phyloP scores from a whole-genome alignment of 2,888 invertebrate genomes.

The Nesidiocoris tenuis region DNA sequence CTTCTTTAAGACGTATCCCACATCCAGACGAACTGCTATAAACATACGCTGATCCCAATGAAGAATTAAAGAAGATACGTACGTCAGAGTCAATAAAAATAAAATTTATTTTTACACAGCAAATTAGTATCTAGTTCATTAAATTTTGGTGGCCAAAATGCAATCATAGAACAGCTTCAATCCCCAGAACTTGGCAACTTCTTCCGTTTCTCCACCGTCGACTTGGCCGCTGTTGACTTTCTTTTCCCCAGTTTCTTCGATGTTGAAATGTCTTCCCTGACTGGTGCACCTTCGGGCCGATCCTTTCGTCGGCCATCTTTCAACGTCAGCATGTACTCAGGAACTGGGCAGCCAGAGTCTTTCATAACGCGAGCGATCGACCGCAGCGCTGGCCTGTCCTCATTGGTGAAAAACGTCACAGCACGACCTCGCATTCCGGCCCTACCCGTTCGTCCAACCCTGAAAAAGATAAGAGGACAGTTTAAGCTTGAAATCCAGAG shows the following conservation, averaged over 20 bases:
- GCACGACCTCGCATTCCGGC: slow-evolving; percentile 87
- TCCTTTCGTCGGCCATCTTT: slow-evolving; percentile 67
- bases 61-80: too few species aligned
- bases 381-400: slow-evolving; percentile 81
- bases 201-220: background rate
- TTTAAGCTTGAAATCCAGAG: slow-evolving; percentile 48
- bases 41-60: too few species aligned
- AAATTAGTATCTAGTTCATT: too few species aligned
- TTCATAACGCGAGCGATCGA: slow-evolving; percentile 82
- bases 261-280: slow-evolving; percentile 68
- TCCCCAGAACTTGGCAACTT: too few species aligned
- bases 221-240: background rate
- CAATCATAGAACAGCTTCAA: too few species aligned
- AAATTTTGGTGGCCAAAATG: too few species aligned
- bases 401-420: slow-evolving; percentile 89
- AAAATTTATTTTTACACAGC: too few species aligned
- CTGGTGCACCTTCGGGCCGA: slow-evolving; percentile 57
- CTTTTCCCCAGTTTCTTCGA: slow-evolving; percentile 37
- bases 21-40: too few species aligned
- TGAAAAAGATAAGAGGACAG: slow-evolving; percentile 46
- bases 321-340: slow-evolving; percentile 82
- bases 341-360: slow-evolving; percentile 89
- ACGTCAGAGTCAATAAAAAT: too few species aligned
- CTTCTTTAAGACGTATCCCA: too few species aligned
- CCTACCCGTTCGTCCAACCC: slow-evolving; percentile 81